Evolutionary conservation across 2,888 invertebrate genomes (phyloP).

Genomic region (Ophioninae sp.): DNA sequence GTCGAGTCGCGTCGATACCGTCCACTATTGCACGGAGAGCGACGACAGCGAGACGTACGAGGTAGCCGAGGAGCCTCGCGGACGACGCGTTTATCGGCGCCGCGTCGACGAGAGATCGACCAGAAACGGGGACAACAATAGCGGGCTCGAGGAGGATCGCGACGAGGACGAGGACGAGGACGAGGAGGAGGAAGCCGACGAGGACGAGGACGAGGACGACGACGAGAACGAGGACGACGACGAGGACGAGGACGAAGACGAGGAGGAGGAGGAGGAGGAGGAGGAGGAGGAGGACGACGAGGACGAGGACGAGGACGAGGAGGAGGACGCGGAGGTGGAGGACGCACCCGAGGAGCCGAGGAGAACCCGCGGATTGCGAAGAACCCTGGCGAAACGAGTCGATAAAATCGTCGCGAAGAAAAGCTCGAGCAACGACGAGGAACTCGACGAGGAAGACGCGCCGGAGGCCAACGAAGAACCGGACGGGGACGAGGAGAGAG

Average conservation of each 20-base stretch:
- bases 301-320: conserved; percentile 75
- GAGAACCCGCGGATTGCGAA: conserved; percentile 78
- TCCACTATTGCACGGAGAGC: conserved; percentile 83
- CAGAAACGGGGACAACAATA: conserved; percentile 79
- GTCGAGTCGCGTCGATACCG: conserved; percentile 84
- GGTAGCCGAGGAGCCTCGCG: conserved; percentile 79
- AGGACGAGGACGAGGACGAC: background rate
- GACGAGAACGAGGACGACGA: background rate
- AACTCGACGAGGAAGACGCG: conserved; percentile 63
- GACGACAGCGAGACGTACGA: conserved; percentile 84
- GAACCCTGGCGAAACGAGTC: conserved; percentile 76
- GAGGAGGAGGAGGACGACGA: conserved; percentile 79
- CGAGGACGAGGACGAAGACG: conserved; percentile 63
- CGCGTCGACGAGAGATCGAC: conserved; percentile 78
- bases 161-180: conserved; percentile 77
- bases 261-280: conserved; percentile 76
- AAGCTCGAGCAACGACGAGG: conserved; percentile 42
- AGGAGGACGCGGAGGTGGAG: conserved; percentile 75
- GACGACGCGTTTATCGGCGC: conserved; percentile 74
- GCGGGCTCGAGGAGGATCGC: conserved; percentile 74
- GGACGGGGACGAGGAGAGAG: conserved; percentile 61
- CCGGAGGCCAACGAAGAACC: conserved; percentile 53
- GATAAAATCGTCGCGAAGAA: conserved; percentile 79
- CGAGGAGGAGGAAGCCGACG: conserved; percentile 67
- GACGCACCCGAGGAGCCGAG: conserved; percentile 74